Conservation (phyloP, 2,113 vertebrate species). For the Pantherophis guttatus region DNA sequence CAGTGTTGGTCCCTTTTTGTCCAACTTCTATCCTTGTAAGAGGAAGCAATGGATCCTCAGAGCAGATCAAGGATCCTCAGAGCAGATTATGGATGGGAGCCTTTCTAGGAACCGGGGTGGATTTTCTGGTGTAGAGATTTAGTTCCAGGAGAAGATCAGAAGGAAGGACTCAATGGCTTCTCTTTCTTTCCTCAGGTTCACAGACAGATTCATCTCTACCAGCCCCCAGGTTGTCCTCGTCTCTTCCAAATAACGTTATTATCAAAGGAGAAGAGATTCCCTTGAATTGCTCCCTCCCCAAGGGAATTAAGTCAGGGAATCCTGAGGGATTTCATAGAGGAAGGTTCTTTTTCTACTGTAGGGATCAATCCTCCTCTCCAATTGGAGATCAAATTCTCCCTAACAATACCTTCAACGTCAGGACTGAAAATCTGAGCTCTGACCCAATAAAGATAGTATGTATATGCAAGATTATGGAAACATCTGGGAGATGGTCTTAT, state of each 20-base stretch:
- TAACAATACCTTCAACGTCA: neutral
- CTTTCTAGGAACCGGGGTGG: neutral
- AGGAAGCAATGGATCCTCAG: neutral
- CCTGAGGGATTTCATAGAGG: neutral
- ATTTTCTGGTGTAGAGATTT: neutral
- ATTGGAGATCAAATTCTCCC: neutral
- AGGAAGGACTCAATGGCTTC: neutral
- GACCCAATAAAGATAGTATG: neutral
- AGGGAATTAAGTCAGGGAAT: neutral
- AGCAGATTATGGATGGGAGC: too few species aligned
- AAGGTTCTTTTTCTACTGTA: neutral
- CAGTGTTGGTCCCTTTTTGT: too few species aligned
- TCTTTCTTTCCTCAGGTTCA: neutral
- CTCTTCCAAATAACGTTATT: accelerated
- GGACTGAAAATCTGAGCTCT: neutral
- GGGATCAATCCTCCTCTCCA: accelerated
- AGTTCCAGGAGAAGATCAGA: neutral
- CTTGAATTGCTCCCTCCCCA: neutral
- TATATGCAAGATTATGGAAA: accelerated
- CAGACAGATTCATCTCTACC: neutral
- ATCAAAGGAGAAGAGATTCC: neutral
- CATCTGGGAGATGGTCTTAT: accelerated
- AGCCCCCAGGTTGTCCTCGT: neutral
- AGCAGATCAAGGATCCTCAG: too few species aligned
- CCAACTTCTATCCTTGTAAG: too few species aligned